Conservation (phyloP, 2,888 invertebrate species). For the Heteropelma amictum region DNA sequence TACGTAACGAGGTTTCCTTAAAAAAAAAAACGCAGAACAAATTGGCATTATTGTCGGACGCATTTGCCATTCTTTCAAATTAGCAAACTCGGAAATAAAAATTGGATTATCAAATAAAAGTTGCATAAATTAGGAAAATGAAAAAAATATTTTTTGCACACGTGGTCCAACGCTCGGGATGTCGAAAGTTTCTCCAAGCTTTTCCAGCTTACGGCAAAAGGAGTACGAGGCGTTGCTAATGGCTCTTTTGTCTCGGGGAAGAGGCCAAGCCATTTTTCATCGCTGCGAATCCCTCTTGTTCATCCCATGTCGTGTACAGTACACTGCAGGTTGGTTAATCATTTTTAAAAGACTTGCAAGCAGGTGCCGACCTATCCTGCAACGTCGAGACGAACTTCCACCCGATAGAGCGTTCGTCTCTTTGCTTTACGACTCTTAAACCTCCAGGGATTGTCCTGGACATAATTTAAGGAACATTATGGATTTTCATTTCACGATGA, state of each 20-base stretch:
- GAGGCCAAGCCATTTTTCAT: conserved; percentile 71
- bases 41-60: too few relatives aligned
- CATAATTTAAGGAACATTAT: too few relatives aligned
- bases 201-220: conserved; percentile 27
- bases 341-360: conserved; percentile 71
- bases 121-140: too few relatives aligned
- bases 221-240: conserved; percentile 62
- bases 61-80: too few relatives aligned
- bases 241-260: conserved; percentile 64
- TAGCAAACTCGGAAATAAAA: too few relatives aligned
- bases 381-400: conserved; percentile 7
- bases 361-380: conserved; percentile 66
- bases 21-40: too few relatives aligned
- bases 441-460: conserved; percentile 5
- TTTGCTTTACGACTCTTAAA: conserved; percentile 4
- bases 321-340: conserved; percentile 68
- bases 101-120: too few relatives aligned
- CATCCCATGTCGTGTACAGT: conserved; percentile 31
- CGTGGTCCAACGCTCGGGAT: too few relatives aligned
- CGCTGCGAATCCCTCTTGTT: conserved; percentile 40
- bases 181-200: conserved; percentile 41
- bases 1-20: too few relatives aligned
- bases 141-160: too few relatives aligned
- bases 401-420: conserved; percentile 17
- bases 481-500: too few relatives aligned